Evolutionary conservation across 2,888 invertebrate species (phyloP).

Genomic region (Rotaria macrura): DNA sequence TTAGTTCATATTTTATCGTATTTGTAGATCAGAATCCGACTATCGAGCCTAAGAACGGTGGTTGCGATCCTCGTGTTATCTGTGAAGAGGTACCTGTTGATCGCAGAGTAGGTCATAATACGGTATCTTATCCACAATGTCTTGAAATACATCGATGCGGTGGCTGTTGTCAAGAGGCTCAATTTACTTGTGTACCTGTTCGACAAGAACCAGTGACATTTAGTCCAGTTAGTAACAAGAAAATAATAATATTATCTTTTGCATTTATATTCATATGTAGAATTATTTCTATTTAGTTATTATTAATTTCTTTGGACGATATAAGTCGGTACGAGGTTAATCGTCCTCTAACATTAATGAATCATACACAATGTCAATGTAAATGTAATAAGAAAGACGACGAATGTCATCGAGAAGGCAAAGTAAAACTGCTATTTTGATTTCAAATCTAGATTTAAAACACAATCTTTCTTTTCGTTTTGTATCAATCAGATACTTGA

Average conservation of each 20-base stretch:
- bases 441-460: background rate
- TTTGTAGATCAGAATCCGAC: background rate
- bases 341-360: background rate
- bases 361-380: constrained; percentile 18
- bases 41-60: background rate
- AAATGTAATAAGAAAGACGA: background rate
- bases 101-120: background rate
- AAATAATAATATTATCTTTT: background rate
- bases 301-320: constrained; percentile 4
- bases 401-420: background rate
- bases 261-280: background rate
- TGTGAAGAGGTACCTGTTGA: background rate
- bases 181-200: background rate
- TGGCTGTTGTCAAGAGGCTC: constrained; percentile 19
- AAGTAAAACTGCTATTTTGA: background rate
- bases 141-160: constrained; percentile 16
- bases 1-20: background rate
- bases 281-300: constrained; percentile 13
- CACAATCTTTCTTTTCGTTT: background rate
- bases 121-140: background rate
- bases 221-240: background rate
- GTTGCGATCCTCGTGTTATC: background rate
- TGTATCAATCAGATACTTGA: background rate
- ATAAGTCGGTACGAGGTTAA: background rate
- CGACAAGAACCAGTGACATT: background rate